These are phyloP conservation scores for Agrochola litura DNA, from an alignment of 2,888 invertebrate species.

Conservation along the genomic window DNA sequence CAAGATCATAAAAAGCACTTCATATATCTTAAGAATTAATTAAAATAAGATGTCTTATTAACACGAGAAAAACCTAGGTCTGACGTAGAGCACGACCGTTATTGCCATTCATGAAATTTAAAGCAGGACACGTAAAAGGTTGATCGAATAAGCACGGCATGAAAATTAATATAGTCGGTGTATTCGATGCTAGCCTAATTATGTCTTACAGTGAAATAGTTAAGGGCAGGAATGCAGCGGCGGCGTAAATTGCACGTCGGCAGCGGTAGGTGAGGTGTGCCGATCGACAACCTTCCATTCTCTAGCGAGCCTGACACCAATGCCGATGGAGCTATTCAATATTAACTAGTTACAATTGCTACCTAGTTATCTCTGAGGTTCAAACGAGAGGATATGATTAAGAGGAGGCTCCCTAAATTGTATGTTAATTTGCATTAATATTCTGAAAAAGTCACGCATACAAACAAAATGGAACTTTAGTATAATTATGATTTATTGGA, in stretches of 20 bases:
- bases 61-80: constrained; percentile 28
- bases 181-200: constrained; percentile 74
- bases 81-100: constrained; percentile 26
- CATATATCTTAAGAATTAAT: constrained; percentile 24
- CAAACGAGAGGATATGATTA: constrained; percentile 60
- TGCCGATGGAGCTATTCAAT: constrained; percentile 85
- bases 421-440: too few species aligned
- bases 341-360: constrained; percentile 78
- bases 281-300: constrained; percentile 88
- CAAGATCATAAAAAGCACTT: constrained; percentile 19
- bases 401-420: too few species aligned
- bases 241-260: constrained; percentile 81
- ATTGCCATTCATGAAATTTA: constrained; percentile 64
- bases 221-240: constrained; percentile 81
- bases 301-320: constrained; percentile 81
- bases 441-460: too few species aligned
- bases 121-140: constrained; percentile 69
- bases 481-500: too few species aligned
- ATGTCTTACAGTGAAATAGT: constrained; percentile 74
- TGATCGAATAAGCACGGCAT: constrained; percentile 69
- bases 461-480: too few species aligned
- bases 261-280: constrained; percentile 81
- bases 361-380: constrained; percentile 68
- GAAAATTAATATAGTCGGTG: constrained; percentile 69
- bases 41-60: constrained; percentile 49